These are phyloP conservation scores for Enteromius unitaeniatus DNA, from an alignment of 2,797 vertebrate genomes.

Conservation along the genomic window DNA sequence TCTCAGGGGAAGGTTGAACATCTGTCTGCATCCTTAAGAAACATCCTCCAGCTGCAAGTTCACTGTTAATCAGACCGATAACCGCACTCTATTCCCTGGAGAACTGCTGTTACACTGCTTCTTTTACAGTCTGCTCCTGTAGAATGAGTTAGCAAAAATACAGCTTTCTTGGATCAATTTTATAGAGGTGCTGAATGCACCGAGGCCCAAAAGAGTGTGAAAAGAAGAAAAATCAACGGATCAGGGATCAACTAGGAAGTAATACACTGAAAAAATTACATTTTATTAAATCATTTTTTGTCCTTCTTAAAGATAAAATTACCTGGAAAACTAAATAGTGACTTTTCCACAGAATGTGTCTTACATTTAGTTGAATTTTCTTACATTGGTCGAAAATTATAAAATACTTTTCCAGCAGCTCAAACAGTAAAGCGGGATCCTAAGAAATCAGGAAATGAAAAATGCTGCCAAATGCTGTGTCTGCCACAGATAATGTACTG, in stretches of 20 bases:
- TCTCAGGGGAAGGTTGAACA: constrained; percentile 36
- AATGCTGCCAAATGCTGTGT: not conserved
- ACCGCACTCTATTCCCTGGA: constrained; percentile 24
- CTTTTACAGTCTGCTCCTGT: constrained; percentile 9
- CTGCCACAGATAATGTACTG: not conserved
- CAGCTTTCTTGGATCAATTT: constrained; percentile 33
- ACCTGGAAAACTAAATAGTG: not conserved
- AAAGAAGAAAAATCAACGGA: constrained; percentile 2
- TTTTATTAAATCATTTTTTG: not conserved
- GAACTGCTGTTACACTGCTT: constrained; percentile 24
- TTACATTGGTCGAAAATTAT: not conserved
- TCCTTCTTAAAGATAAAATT: not conserved
- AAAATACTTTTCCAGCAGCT: not conserved
- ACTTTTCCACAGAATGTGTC: not conserved
- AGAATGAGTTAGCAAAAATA: constrained; percentile 29
- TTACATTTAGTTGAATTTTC: not conserved
- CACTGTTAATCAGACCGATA: constrained; percentile 68
- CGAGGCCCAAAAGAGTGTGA: not conserved
- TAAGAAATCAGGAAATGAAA: not conserved
- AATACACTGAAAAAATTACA: not conserved
- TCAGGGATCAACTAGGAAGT: not conserved
- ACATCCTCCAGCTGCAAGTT: constrained; percentile 54
- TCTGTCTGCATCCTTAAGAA: constrained; percentile 53
- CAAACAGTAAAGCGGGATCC: not conserved
- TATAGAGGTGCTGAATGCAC: constrained; percentile 9